Percentiles rank a stretch among this genome's conserved stretches.
phyloP scores from a whole-genome alignment of 2,888 invertebrate genomes.

The Candidula unifasciata region DNA sequence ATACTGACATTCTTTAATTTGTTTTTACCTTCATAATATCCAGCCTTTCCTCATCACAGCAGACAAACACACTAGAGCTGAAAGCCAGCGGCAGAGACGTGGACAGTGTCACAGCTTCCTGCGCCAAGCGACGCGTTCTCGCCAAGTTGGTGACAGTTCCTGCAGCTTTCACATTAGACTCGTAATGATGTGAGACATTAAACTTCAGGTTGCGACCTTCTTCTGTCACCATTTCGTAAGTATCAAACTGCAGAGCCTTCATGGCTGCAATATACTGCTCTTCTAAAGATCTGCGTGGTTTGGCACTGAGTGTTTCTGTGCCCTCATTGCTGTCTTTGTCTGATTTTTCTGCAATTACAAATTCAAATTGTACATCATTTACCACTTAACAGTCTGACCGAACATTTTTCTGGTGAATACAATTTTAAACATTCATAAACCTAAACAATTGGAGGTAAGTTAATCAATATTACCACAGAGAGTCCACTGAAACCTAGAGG shows the following conservation, averaged over 20 bases:
- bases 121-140: constrained; percentile 92
- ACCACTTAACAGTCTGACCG: too few relatives aligned
- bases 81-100: constrained; percentile 94
- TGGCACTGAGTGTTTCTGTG: constrained; percentile 31
- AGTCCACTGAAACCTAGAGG: too few relatives aligned
- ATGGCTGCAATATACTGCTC: constrained; percentile 90
- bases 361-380: background rate
- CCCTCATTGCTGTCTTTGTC: constrained; percentile 42
- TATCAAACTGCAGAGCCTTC: constrained; percentile 93
- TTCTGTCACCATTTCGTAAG: constrained; percentile 93
- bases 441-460: too few relatives aligned
- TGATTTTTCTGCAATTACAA: constrained; percentile 40
- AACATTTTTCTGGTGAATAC: too few relatives aligned
- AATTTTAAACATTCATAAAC: too few relatives aligned
- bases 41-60: constrained; percentile 94
- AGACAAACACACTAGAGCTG: constrained; percentile 95
- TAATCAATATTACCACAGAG: too few relatives aligned
- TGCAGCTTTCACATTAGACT: constrained; percentile 88
- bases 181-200: constrained; percentile 85
- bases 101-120: constrained; percentile 95
- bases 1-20: background rate
- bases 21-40: constrained; percentile 92
- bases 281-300: constrained; percentile 78
- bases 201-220: constrained; percentile 85
- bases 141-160: constrained; percentile 91